Base-by-base conservation (phyloP, 1,140 invertebrate species). In the Platyscapa corneri region DNA sequence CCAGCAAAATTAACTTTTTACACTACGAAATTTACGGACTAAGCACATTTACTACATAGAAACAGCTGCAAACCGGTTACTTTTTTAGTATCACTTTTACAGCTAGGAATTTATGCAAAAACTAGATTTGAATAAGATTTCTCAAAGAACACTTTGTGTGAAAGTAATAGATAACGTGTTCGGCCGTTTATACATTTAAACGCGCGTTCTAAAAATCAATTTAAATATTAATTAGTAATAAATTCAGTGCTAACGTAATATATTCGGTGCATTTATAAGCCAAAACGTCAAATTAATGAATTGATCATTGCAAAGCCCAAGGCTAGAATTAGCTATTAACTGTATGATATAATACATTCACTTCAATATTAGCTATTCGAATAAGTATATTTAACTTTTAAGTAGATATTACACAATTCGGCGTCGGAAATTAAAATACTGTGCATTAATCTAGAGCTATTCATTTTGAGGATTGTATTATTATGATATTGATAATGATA, bases 51-150 rank as follows among this genome's bases (percentile, higher is more conserved):
- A 70, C 18, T 70, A 34, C 39, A 18, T 46, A 75, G 75, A 46
- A 53, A 53, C 46, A 77, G 46, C 75, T 77, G 42, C 23, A 56
- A 77, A 30, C 42, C 46, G 75, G n/a, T 56, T 34, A 34, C 32
- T 56, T 53, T 75, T 77, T 77, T 23, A 77, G 1, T 34, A 34
- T 53, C 42, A 77, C 32, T 32, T 49, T 77, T 77, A 77, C 75
- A 77, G 46, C 49, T 53, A 77, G 75, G 75, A 77, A 77, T 77
- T 12, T 37, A 64, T 39, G 32, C 60, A 67, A 81, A 65, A 67
- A 81, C 56, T 79, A 53, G 56, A 79, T 81, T 81, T 81, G 37
- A 65, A 81, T 81, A 81, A 81, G n/a, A 67, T 81, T 65, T 81
- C 78, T 42, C 37, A 14, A 32, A 46, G 37, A 79, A 64, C 56